A percentile compares a stretch with the other conserved stretches of the same genome.
Conservation (phyloP, 2,113 vertebrate genomes). For the Actenoides lindsayi region DNA sequence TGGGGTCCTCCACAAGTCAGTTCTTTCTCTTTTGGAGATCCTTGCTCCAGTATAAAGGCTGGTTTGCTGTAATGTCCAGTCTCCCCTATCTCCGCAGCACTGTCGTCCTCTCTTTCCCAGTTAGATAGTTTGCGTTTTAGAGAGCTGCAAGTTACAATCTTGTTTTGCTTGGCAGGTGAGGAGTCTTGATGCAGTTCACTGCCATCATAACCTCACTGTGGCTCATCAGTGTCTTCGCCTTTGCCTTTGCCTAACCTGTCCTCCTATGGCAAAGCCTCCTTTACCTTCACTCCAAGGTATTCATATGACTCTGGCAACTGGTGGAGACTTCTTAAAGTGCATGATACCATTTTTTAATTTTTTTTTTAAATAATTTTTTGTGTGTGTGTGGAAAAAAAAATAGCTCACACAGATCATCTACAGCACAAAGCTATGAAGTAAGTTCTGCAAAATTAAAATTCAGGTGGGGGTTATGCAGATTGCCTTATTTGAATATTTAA, state of each 20-base stretch:
- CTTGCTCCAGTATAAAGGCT: neutral
- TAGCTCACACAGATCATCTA: neutral
- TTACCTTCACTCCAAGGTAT: neutral
- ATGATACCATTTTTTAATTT: neutral
- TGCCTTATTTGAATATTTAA: conserved; percentile 70
- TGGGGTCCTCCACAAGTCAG: too few species aligned
- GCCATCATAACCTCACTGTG: neutral
- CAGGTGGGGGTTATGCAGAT: conserved; percentile 50
- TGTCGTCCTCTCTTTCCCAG: neutral
- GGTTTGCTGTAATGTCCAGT: neutral
- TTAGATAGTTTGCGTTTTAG: neutral
- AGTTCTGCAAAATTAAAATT: conserved; percentile 66
- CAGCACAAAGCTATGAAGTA: conserved; percentile 25
- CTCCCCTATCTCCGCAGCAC: neutral
- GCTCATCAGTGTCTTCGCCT: neutral
- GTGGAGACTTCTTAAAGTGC: neutral
- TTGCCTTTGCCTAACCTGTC: neutral
- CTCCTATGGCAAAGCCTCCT: neutral
- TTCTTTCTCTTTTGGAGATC: neutral
- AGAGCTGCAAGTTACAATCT: neutral
- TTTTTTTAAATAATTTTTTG: too few species aligned
- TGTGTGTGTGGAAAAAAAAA: neutral
- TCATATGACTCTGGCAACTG: neutral
- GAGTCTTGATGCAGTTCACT: neutral
- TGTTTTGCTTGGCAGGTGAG: neutral